Evolutionary conservation across 2,888 invertebrate species (phyloP).

Genomic region (Mythimna lalbum): DNA sequence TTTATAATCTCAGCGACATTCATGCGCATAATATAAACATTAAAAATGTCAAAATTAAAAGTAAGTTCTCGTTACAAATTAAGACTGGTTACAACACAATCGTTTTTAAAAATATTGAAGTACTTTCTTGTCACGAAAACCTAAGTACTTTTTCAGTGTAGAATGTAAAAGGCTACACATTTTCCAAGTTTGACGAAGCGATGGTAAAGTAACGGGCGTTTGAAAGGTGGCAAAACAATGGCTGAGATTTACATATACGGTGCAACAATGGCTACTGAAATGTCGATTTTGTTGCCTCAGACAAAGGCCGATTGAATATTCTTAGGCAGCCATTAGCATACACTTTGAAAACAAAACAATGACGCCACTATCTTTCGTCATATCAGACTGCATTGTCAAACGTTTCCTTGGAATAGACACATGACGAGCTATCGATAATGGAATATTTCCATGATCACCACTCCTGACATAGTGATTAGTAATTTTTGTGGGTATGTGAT

Average conservation of each 20-base stretch:
- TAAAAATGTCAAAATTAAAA: no score
- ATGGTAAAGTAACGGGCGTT: slow-evolving; percentile 57
- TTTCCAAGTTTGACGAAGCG: slow-evolving; percentile 40
- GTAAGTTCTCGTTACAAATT: no score
- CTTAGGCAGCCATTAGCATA: slow-evolving; percentile 3
- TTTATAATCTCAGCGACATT: no score
- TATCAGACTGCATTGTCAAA: slow-evolving; percentile 11
- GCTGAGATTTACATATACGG: slow-evolving; percentile 64
- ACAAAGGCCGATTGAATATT: slow-evolving; percentile 38
- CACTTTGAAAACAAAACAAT: slow-evolving; percentile 12
- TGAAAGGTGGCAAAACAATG: slow-evolving; percentile 63
- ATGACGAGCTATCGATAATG: not conserved
- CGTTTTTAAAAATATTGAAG: no score
- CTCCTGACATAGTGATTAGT: not conserved
- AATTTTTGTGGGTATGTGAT: not conserved
- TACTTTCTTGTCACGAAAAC: not conserved
- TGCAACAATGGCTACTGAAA: slow-evolving; percentile 39
- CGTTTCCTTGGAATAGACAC: not conserved
- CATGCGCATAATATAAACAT: no score
- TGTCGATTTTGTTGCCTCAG: slow-evolving; percentile 42
- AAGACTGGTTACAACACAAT: no score
- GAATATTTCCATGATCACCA: not conserved
- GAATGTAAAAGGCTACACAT: slow-evolving; percentile 21
- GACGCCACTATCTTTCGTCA: not conserved
- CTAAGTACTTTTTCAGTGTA: not conserved